A percentile compares a stretch with the other conserved stretches of the same genome.
Evolutionary conservation across 2,113 vertebrate genomes (phyloP).

Genomic region (Heterochromis multidens): DNA sequence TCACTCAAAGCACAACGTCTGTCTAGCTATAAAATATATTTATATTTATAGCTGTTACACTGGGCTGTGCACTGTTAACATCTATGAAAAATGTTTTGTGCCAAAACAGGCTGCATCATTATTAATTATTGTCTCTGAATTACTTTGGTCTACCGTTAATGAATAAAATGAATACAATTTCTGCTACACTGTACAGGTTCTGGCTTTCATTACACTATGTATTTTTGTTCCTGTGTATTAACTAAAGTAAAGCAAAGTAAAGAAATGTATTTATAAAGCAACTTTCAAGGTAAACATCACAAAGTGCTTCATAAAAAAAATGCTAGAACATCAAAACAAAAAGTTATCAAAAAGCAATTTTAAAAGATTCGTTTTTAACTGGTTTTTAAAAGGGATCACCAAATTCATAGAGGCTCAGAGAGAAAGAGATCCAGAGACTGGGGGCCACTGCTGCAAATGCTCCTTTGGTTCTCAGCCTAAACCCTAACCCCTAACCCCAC

Average conservation of each 20-base stretch:
- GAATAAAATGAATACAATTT: neutral
- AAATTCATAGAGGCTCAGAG: neutral
- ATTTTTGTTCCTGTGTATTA: neutral
- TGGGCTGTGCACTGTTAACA: neutral
- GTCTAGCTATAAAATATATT: neutral
- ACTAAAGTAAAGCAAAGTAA: fast-evolving
- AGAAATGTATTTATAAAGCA: fast-evolving
- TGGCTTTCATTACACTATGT: too few species aligned
- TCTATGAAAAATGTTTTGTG: neutral
- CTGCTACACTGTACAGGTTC: neutral
- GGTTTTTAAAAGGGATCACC: neutral
- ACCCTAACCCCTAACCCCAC: neutral
- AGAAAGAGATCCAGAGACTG: neutral
- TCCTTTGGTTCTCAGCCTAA: neutral
- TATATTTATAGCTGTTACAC: neutral
- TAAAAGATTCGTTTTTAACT: neutral
- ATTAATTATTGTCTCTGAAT: neutral
- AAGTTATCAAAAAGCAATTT: neutral
- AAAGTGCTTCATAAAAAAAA: neutral
- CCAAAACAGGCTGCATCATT: neutral
- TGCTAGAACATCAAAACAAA: neutral
- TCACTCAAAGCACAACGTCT: neutral
- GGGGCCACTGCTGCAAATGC: neutral
- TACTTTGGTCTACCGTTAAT: neutral
- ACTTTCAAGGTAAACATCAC: neutral